These are phyloP conservation scores for Amphipoea lucens DNA, from an alignment of 2,888 invertebrate genomes.

Conservation along the genomic window DNA sequence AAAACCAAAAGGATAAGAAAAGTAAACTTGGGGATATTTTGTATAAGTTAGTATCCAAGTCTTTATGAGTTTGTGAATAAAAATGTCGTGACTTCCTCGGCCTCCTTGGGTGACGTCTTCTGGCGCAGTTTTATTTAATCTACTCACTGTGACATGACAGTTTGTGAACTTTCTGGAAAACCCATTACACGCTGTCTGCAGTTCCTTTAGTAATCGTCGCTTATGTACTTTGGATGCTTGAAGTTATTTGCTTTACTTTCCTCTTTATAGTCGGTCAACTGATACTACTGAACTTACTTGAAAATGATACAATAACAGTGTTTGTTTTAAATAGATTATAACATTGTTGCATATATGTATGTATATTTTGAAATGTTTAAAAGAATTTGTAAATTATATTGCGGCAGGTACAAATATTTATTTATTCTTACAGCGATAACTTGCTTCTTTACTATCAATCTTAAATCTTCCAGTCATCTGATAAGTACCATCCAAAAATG, in stretches of 20 bases:
- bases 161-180: slow-evolving; percentile 40
- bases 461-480: background rate
- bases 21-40: background rate
- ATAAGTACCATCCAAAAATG: background rate
- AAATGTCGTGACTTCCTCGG: slow-evolving; percentile 34
- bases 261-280: background rate
- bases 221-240: background rate
- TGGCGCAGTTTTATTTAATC: slow-evolving; percentile 36
- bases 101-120: background rate
- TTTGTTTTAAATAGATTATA: background rate
- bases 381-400: background rate
- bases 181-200: slow-evolving; percentile 39
- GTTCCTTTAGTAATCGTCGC: slow-evolving; percentile 8
- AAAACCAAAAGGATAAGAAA: background rate
- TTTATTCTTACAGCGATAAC: background rate
- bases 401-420: background rate
- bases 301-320: background rate
- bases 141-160: slow-evolving; percentile 43
- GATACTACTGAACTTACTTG: background rate
- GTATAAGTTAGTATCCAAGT: slow-evolving; percentile 1
- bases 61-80: slow-evolving; percentile 25
- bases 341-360: background rate
- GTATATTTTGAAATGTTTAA: background rate
- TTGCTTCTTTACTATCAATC: background rate
- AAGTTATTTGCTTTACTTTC: background rate